Conservation (phyloP, 2,797 vertebrate genomes). For the Lutjanus campechanus region DNA sequence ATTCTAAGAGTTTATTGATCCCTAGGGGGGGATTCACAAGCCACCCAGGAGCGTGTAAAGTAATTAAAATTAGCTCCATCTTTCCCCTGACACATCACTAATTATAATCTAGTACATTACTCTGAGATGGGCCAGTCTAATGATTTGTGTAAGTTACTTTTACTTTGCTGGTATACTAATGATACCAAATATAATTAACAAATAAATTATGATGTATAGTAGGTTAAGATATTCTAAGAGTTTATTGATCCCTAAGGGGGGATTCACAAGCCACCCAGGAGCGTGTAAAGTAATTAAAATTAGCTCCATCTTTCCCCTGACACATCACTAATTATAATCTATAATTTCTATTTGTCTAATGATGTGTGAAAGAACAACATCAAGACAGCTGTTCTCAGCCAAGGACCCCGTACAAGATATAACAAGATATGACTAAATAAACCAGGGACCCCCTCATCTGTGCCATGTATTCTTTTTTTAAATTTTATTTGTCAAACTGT, state of each 20-base stretch:
- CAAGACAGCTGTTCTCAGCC: no score
- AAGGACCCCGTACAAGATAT: no score
- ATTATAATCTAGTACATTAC: neutral
- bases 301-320: neutral
- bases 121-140: neutral
- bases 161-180: neutral
- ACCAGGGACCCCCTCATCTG: no score
- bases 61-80: neutral
- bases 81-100: neutral
- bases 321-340: neutral
- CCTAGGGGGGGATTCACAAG: no score
- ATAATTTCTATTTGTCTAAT: no score
- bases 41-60: neutral
- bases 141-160: no score
- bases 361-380: no score
- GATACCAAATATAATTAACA: neutral
- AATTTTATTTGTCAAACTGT: no score
- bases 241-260: neutral
- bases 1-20: neutral
- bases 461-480: no score
- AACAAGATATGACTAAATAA: no score
- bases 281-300: neutral
- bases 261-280: neutral
- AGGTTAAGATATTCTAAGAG: neutral
- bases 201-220: neutral